These are phyloP conservation scores for Matsumyia berberina DNA, from an alignment of 2,888 invertebrate genomes.

Conservation along the genomic window DNA sequence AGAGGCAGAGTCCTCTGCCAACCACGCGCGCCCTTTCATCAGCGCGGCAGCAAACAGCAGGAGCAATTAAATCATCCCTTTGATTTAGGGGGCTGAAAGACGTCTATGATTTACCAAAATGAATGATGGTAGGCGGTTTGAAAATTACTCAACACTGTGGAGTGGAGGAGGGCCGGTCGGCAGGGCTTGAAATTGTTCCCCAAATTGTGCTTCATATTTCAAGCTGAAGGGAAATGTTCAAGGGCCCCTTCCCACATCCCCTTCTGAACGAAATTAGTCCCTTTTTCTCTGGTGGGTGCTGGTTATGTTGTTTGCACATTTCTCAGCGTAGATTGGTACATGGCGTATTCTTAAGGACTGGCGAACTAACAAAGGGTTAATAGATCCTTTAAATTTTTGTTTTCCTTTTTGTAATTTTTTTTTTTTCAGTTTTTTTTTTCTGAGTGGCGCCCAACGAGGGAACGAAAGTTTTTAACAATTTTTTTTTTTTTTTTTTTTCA, in stretches of 20 bases:
- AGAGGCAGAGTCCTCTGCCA: slow-evolving; percentile 5
- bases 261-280: slow-evolving; percentile 13
- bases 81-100: slow-evolving; percentile 66
- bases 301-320: slow-evolving; percentile 58
- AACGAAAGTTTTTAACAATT: slow-evolving; percentile 6
- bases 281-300: neutral
- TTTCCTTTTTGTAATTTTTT: slow-evolving; percentile 22
- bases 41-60: slow-evolving; percentile 57
- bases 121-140: slow-evolving; percentile 64
- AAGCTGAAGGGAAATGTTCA: slow-evolving; percentile 39
- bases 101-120: slow-evolving; percentile 68
- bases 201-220: slow-evolving; percentile 52
- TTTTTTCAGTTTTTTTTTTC: slow-evolving; percentile 26
- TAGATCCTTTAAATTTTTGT: slow-evolving; percentile 57
- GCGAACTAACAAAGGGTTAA: slow-evolving; percentile 65
- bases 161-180: neutral
- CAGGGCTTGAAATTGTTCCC: slow-evolving; percentile 43
- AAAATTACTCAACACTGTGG: slow-evolving; percentile 58
- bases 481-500: slow-evolving; percentile 25
- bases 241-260: slow-evolving; percentile 21
- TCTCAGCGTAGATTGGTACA: slow-evolving; percentile 65
- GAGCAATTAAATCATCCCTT: slow-evolving; percentile 75
- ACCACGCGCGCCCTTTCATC: slow-evolving; percentile 17
- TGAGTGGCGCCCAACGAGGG: slow-evolving; percentile 21
- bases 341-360: slow-evolving; percentile 49